Evolutionary conservation across 2,797 vertebrate genomes (phyloP), one percentile per base, ranked within the genome.

Genomic region (Sebastes melanostomus): DNA sequence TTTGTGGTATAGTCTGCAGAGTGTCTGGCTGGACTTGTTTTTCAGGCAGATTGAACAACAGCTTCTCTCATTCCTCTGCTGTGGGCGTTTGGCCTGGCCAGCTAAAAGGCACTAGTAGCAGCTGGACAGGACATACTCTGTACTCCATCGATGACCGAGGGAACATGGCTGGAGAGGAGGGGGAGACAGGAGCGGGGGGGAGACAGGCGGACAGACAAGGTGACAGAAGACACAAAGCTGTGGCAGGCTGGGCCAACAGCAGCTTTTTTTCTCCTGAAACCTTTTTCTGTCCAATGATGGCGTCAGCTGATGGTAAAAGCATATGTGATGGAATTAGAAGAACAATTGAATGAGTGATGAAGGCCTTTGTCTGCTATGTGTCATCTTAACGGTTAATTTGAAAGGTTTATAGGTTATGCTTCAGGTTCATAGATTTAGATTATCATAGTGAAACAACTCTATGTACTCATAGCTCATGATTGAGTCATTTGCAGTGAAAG

Each of bases 51-150:
- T 63, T 56, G 81, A 88, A 90, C 91, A 93, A 88, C 88, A 69
- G 77, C 60, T 71, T 84, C 85, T 88, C 86, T 94, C 77, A 90
- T 90, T 92, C 38, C 70, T 78, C 65, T 42, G 74, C 68, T 80
- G 86, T 91, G 89, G 91, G 87, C 63, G 85, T 88, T 90, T 82
- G 63, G 69, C 73, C 82, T 30, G 84, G 68, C 79, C 78, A 36
- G 83, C 61, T 71, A 56, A 78, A 88, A 80, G 76, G 54, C 72
- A 65, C 22, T 70, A 34, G 72, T 62, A 81, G 87, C 79, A 87
- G 78, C 81, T 82, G 88, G 85, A 92, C 86, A 83, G 85, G 78
- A 86, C 78, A 6, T 27, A 61, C 54, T 83, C 66, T 88, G 85
- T 82, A 3, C 74, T 88, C 73, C 50, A n/a, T 22, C 29, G 63